phyloP scores from a whole-genome alignment of 1,140 invertebrate species.

The Neocloeon triangulifer region DNA sequence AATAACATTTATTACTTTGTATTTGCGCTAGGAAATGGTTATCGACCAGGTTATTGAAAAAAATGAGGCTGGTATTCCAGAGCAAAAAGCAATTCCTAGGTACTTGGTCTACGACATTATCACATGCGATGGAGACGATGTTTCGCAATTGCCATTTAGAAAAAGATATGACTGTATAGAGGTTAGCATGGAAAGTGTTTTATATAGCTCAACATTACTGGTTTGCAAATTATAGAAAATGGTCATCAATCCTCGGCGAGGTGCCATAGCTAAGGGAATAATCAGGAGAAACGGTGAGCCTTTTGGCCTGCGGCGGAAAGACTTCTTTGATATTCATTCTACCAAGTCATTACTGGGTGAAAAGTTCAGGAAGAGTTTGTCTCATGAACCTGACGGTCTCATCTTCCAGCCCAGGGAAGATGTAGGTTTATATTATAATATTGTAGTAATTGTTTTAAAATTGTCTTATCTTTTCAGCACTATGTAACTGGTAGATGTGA shows the following conservation, averaged over 20 bases:
- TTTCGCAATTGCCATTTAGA: slow-evolving; percentile 51
- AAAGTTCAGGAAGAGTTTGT: slow-evolving; percentile 63
- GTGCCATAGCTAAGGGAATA: slow-evolving; percentile 47
- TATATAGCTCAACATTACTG: not conserved
- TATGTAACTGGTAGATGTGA: slow-evolving; percentile 63
- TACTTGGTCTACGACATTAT: slow-evolving; percentile 94
- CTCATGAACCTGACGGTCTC: slow-evolving; percentile 91
- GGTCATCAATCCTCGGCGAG: slow-evolving; percentile 40
- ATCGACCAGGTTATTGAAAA: slow-evolving; percentile 58
- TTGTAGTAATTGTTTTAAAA: not conserved
- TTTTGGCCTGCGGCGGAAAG: slow-evolving; percentile 66
- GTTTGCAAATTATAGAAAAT: slow-evolving; percentile 19
- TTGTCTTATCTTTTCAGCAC: slow-evolving; percentile 23
- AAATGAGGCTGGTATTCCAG: no score
- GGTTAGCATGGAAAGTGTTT: slow-evolving; percentile 4
- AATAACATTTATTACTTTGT: no score
- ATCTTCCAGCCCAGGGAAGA: slow-evolving; percentile 88
- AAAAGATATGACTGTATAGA: slow-evolving; percentile 56
- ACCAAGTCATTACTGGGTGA: slow-evolving; percentile 46
- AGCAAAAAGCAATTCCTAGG: slow-evolving; percentile 54
- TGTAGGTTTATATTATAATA: slow-evolving; percentile 17
- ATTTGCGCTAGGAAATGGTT: slow-evolving; percentile 81
- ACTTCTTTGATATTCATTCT: slow-evolving; percentile 65
- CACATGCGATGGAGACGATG: slow-evolving; percentile 53
- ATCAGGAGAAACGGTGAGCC: slow-evolving; percentile 61